phyloP scores from a whole-genome alignment of 1,140 invertebrate genomes.

The Anoplophora glabripennis region DNA sequence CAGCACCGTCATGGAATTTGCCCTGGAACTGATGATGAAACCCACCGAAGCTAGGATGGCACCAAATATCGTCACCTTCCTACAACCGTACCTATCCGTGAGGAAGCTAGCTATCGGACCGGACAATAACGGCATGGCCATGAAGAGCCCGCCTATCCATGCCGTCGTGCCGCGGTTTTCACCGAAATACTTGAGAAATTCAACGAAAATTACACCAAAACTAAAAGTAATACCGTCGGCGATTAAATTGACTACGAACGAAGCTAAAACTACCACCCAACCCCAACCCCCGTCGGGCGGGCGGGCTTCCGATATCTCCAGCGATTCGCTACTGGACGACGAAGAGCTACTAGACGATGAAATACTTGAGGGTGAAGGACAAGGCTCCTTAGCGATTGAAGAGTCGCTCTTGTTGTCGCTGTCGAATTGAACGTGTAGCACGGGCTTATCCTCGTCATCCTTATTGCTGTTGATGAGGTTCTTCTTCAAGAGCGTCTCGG shows the following conservation, averaged over 20 bases:
- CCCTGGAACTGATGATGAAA: slow-evolving; percentile 78
- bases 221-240: slow-evolving; percentile 87
- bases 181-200: slow-evolving; percentile 76
- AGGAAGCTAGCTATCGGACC: slow-evolving; percentile 86
- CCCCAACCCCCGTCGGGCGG: slow-evolving; percentile 77
- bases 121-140: slow-evolving; percentile 82
- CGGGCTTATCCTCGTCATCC: slow-evolving; percentile 49
- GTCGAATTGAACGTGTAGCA: slow-evolving; percentile 61
- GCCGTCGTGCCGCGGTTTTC: slow-evolving; percentile 83
- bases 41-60: slow-evolving; percentile 73
- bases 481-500: slow-evolving; percentile 7
- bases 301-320: slow-evolving; percentile 61
- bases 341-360: slow-evolving; percentile 47
- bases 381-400: slow-evolving; percentile 42
- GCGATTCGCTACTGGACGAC: slow-evolving; percentile 56
- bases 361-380: slow-evolving; percentile 47
- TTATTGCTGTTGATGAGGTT: slow-evolving; percentile 8
- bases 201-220: slow-evolving; percentile 79
- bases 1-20: slow-evolving; percentile 72
- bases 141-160: slow-evolving; percentile 85
- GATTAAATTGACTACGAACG: slow-evolving; percentile 88
- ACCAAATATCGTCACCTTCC: slow-evolving; percentile 76
- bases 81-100: slow-evolving; percentile 82
- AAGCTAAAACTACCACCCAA: slow-evolving; percentile 78
- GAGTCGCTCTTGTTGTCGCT: slow-evolving; percentile 44